A percentile compares a stretch with the other conserved stretches of the same genome.
Evolutionary conservation across 1,140 invertebrate species (phyloP).

Genomic region (Bombus fervidus): DNA sequence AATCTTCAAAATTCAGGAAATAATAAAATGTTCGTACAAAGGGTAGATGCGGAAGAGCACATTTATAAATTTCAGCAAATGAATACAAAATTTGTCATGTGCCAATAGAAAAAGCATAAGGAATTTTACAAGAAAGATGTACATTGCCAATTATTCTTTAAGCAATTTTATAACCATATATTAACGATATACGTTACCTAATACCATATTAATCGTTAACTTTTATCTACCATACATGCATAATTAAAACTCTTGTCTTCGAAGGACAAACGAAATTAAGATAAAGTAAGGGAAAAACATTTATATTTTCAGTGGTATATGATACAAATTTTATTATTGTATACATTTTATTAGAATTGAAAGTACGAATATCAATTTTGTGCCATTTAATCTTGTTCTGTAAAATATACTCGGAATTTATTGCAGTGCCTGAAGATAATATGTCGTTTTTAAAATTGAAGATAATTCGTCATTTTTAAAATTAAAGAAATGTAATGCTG

Average conservation of each 20-base stretch:
- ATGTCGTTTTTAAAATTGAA: background rate
- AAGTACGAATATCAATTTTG: slow-evolving; percentile 22
- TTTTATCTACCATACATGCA: slow-evolving; percentile 2
- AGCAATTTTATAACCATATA: slow-evolving; percentile 13
- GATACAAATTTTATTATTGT: slow-evolving; percentile 6
- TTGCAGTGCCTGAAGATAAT: background rate
- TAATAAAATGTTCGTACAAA: slow-evolving; percentile 19
- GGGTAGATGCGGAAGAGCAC: background rate
- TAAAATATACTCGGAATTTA: slow-evolving; percentile 8
- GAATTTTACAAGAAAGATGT: slow-evolving; percentile 37
- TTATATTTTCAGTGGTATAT: slow-evolving; percentile 43
- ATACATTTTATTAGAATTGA: slow-evolving; percentile 13
- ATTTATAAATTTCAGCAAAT: slow-evolving; percentile 4
- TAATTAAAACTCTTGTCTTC: slow-evolving; percentile 25
- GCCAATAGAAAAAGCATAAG: slow-evolving; percentile 55
- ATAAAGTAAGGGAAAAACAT: slow-evolving; percentile 3
- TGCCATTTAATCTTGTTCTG: slow-evolving; percentile 36
- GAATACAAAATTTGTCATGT: slow-evolving; percentile 40
- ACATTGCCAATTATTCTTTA: slow-evolving; percentile 54
- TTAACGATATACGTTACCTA: slow-evolving; percentile 29
- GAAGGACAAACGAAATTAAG: slow-evolving; percentile 3
- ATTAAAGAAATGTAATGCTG: slow-evolving; percentile 13
- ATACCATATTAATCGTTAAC: slow-evolving; percentile 25
- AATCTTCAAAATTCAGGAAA: background rate
- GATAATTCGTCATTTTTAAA: background rate